These are phyloP conservation scores for Omphaloscelis lunosa DNA, from an alignment of 2,888 invertebrate genomes.

Conservation along the genomic window DNA sequence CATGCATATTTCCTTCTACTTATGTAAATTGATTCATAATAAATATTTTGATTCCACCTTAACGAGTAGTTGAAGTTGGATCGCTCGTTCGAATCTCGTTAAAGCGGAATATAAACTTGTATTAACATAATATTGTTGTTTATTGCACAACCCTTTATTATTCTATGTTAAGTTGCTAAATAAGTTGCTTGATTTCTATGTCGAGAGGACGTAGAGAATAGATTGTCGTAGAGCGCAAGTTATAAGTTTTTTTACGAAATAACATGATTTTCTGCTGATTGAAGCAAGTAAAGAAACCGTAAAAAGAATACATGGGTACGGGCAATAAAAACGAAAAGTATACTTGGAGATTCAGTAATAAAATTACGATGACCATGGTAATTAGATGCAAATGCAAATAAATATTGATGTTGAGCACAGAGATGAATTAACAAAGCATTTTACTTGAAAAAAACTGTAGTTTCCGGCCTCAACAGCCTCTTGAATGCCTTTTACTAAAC, in stretches of 20 bases:
- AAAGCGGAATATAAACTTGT: slow-evolving; percentile 81
- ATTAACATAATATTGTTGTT: slow-evolving; percentile 88
- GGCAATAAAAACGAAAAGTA: not conserved
- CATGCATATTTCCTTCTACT: slow-evolving; percentile 83
- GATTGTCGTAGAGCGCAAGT: slow-evolving; percentile 28
- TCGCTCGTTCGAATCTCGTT: slow-evolving; percentile 84
- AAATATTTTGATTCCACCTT: slow-evolving; percentile 88
- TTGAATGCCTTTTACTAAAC: not conserved
- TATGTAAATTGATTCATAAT: slow-evolving; percentile 89
- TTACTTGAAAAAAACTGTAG: no score
- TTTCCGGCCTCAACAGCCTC: no score
- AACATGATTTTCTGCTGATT: not conserved
- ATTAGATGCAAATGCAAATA: not conserved
- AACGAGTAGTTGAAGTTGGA: slow-evolving; percentile 85
- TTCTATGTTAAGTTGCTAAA: slow-evolving; percentile 72
- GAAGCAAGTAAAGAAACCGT: not conserved
- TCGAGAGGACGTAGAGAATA: slow-evolving; percentile 26
- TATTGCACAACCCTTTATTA: slow-evolving; percentile 79
- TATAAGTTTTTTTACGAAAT: not conserved
- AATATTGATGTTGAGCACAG: not conserved
- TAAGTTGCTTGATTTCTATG: slow-evolving; percentile 66
- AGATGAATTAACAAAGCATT: no score
- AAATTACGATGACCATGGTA: not conserved
- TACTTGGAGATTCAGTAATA: not conserved
- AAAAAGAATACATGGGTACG: not conserved